Evolutionary conservation across 1,140 invertebrate species (phyloP).

Genomic region (Xylocopa sonorina): DNA sequence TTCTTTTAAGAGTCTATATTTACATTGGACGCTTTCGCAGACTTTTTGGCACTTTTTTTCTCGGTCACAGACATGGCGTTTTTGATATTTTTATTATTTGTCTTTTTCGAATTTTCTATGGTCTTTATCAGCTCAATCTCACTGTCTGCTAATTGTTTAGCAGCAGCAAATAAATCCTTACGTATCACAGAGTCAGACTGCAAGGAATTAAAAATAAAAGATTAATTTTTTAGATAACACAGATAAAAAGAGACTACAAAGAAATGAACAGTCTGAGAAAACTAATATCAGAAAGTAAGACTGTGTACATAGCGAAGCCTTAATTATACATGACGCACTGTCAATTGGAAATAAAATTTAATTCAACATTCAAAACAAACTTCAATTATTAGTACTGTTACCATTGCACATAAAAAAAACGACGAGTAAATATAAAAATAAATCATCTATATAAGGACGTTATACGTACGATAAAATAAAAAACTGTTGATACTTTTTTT

Average conservation of each 20-base stretch:
- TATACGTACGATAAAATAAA: not conserved
- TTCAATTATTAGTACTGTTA: not conserved
- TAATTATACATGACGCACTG: not conserved
- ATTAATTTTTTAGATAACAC: not conserved
- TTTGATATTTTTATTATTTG: slow-evolving; percentile 40
- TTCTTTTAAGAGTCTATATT: slow-evolving; percentile 30
- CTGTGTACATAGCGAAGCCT: not conserved
- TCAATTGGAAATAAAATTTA: no score
- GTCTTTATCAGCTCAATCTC: slow-evolving; percentile 75
- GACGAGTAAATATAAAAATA: not conserved
- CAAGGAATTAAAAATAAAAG: not conserved
- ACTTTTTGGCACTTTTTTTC: slow-evolving; percentile 55
- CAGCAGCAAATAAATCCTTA: slow-evolving; percentile 71
- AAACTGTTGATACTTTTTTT: not conserved
- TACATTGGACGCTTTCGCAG: slow-evolving; percentile 64
- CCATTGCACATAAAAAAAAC: not conserved
- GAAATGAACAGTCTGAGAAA: not conserved
- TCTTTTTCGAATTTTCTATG: slow-evolving; percentile 69
- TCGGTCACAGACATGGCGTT: slow-evolving; percentile 50
- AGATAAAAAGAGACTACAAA: not conserved
- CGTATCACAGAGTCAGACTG: slow-evolving; percentile 68
- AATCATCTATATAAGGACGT: not conserved
- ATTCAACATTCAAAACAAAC: no score
- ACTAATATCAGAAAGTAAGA: not conserved
- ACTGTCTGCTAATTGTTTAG: slow-evolving; percentile 75